Percentiles rank a stretch among this genome's conserved stretches.
Conservation (phyloP, 2,888 invertebrate genomes). For the Syrista parreyssii region DNA sequence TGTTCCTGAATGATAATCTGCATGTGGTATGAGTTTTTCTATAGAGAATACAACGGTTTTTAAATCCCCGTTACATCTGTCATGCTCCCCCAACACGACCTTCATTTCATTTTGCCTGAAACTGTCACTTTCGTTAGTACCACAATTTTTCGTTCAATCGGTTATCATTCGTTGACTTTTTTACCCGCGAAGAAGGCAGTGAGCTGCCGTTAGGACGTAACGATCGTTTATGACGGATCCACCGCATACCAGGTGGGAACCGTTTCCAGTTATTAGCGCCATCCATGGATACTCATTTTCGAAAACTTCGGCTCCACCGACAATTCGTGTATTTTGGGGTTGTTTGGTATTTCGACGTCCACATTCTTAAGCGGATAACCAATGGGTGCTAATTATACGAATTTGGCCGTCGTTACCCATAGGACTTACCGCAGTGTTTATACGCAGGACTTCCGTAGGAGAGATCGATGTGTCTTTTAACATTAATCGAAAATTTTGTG, state of each 20-base stretch:
- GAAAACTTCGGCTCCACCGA: constrained; percentile 56
- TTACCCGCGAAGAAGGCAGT: constrained; percentile 55
- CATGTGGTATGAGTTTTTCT: constrained; percentile 32
- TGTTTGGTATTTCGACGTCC: constrained; percentile 7
- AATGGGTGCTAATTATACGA: neutral
- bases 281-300: constrained; percentile 63
- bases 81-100: constrained; percentile 35
- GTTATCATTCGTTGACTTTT: constrained; percentile 15
- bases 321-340: constrained; percentile 44
- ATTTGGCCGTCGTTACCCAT: neutral
- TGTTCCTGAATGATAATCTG: constrained; percentile 28
- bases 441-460: constrained; percentile 37
- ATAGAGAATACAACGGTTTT: constrained; percentile 30
- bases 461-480: constrained; percentile 27
- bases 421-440: constrained; percentile 36
- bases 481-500: neutral
- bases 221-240: constrained; percentile 56
- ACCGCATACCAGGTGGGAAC: constrained; percentile 58
- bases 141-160: neutral
- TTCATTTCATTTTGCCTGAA: constrained; percentile 45
- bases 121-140: constrained; percentile 33
- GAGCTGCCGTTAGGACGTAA: constrained; percentile 60
- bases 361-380: constrained; percentile 7
- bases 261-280: constrained; percentile 55
- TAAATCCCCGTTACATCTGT: constrained; percentile 28